These are phyloP conservation scores for Corvus hawaiiensis DNA, from an alignment of 2,113 vertebrate genomes.

Conservation along the genomic window DNA sequence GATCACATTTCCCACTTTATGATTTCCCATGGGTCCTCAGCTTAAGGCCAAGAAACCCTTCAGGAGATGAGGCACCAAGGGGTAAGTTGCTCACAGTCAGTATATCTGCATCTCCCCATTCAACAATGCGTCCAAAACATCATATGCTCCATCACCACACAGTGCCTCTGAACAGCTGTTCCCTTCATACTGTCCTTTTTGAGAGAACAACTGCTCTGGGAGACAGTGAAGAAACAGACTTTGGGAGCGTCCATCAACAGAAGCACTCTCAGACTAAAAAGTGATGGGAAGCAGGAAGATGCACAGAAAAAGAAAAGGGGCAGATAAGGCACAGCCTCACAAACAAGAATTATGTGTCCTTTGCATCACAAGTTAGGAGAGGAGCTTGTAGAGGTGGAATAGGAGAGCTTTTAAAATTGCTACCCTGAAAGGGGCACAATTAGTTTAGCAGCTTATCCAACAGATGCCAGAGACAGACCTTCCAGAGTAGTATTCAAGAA, in stretches of 20 bases:
- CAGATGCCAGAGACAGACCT: neutral
- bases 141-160: fast-evolving
- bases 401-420: neutral
- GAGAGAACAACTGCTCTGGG: neutral
- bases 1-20: neutral
- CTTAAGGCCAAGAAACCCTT: neutral
- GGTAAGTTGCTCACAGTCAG: neutral
- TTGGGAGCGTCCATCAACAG: neutral
- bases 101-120: neutral
- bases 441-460: neutral
- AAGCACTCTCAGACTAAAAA: neutral
- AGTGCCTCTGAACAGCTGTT: neutral
- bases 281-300: neutral
- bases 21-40: neutral
- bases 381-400: neutral
- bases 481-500: neutral
- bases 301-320: neutral
- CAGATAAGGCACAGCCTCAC: neutral
- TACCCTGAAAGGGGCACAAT: neutral
- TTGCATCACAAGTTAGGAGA: neutral
- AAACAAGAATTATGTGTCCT: neutral
- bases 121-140: neutral
- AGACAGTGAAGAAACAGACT: neutral
- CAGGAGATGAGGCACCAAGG: neutral
- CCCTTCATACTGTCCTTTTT: neutral